A percentile compares a stretch with the other conserved stretches of the same genome.
phyloP scores from a whole-genome alignment of 2,113 vertebrate genomes.

The Uria aalge region DNA sequence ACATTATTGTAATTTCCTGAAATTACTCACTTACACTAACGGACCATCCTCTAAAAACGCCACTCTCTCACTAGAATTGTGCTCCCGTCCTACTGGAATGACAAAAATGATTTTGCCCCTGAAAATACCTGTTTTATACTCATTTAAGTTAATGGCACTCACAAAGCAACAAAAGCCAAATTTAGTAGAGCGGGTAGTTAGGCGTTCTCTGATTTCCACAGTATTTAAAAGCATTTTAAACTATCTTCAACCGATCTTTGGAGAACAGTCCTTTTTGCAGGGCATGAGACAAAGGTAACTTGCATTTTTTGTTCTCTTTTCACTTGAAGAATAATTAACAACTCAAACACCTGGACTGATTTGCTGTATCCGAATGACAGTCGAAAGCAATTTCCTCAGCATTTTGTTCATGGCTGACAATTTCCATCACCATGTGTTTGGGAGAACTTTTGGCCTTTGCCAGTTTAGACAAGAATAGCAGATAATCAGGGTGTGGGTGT shows the following conservation, averaged over 20 bases:
- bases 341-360: not conserved
- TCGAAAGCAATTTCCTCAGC: not conserved
- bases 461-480: not conserved
- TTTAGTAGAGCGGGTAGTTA: not conserved
- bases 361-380: not conserved
- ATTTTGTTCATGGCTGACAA: not conserved
- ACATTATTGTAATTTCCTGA: not conserved
- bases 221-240: not conserved
- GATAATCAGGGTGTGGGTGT: not conserved
- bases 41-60: not conserved
- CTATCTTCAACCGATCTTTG: not conserved
- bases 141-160: not conserved
- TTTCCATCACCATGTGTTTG: not conserved
- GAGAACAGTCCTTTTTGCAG: not conserved
- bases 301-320: not conserved
- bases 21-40: not conserved
- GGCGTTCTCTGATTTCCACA: not conserved
- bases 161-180: not conserved
- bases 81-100: not conserved
- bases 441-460: not conserved
- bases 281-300: not conserved
- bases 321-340: not conserved
- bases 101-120: not conserved
- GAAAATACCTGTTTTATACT: not conserved
- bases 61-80: not conserved